Base-by-base conservation (phyloP, 2,797 vertebrate species). In the Aeoliscus strigatus region DNA sequence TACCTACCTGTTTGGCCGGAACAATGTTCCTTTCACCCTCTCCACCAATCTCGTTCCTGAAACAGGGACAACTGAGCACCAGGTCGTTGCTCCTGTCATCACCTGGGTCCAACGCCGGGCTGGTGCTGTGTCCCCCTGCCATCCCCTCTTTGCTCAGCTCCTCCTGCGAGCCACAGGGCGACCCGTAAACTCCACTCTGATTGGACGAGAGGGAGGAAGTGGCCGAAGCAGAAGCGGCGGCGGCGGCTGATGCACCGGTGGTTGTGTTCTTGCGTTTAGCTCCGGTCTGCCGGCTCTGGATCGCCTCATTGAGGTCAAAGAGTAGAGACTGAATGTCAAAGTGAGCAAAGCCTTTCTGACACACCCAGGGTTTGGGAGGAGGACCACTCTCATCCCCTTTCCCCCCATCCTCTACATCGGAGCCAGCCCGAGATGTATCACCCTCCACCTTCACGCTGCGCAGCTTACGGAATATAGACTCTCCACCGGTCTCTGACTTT, bases 41-140 rank as follows among this genome's bases (percentile, higher is more conserved):
- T 31, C 96, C 96, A 4, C 94, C 96, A 11, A 96, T 94, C 79
- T 99, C 96, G 26, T 99, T 99, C 54, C 96, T 91, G 78, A 99
- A 99, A 75, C 97, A 99, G 0, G 96, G 96, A 54, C 96, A 99
- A 75, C 93, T 96, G 74, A 98, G 88, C 34, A 99, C 92, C 29
- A 98, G 89, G n/a, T 98, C 94, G 18, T 98, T 98, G 87, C 92
- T 96, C 80, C 96, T 99, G 76, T 98, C 96, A 1, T 99, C 96
- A 6, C 96, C 96, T 9, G 95, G 92, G 79, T 99, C 96, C 78
- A 97, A 79, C 39, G 90, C 76, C 1, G 86, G 87, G 72, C 73
- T 84, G 28, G 67, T 39, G 12, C 51, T 6, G 1, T 84, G 80
- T 26, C 70, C 74, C 10, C 71, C 73, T 10, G 80, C 67, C 37